Conservation (phyloP, 2,797 vertebrate genomes). For the Morelia viridis region DNA sequence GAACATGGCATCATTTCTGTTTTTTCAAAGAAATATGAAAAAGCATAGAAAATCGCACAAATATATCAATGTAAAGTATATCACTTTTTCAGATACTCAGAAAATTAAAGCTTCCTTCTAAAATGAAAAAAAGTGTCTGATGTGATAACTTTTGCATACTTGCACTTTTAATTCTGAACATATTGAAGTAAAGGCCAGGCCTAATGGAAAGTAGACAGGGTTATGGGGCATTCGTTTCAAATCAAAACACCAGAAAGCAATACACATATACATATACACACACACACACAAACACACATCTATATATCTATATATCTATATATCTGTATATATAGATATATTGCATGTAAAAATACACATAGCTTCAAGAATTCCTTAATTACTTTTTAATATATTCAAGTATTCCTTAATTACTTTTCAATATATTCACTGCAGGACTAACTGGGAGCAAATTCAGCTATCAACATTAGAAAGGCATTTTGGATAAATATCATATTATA, state of each 20-base stretch:
- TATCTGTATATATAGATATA: too few relatives aligned
- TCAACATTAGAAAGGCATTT: conserved; percentile 47
- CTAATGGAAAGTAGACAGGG: conserved; percentile 40
- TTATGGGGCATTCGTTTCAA: conserved; percentile 50
- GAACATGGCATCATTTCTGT: neutral
- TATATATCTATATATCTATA: too few relatives aligned
- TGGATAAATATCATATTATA: conserved; percentile 40
- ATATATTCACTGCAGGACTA: conserved; percentile 47
- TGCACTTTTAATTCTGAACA: conserved; percentile 36
- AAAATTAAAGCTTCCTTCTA: neutral
- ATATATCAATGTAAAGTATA: neutral
- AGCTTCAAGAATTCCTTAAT: conserved; percentile 14
- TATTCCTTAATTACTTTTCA: conserved; percentile 50
- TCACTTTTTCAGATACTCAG: neutral
- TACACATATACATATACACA: conserved; percentile 41
- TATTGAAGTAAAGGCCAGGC: conserved; percentile 33
- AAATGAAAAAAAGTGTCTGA: neutral
- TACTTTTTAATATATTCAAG: conserved; percentile 49
- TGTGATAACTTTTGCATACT: conserved; percentile 46
- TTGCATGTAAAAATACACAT: neutral
- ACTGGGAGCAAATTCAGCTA: conserved; percentile 54
- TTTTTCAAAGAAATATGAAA: neutral
- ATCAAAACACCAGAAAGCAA: conserved; percentile 54
- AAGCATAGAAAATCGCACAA: neutral
- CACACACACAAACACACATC: too few relatives aligned